Base-by-base conservation (phyloP, 1,140 invertebrate species). In the Drosophila hydei region DNA sequence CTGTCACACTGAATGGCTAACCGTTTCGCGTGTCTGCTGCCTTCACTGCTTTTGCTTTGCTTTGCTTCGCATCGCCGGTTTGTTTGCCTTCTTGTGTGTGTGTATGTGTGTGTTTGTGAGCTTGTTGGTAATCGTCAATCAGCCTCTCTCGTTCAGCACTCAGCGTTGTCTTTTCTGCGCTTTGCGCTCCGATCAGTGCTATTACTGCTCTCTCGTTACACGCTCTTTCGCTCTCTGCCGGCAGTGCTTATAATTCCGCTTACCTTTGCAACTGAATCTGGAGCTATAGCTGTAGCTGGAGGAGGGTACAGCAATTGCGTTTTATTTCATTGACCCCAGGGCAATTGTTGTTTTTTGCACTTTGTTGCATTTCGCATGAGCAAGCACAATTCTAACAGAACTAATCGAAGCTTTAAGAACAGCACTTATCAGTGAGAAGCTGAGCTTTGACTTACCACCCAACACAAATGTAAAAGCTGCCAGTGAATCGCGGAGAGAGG, bases 1-100 rank as follows among this genome's bases (percentile, higher is more conserved):
- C 83, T 63, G 75, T 67, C 83, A 70, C 75, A 84, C 79, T 84
- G 76, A 79, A 51, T 52, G 21, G 33, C 55, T 48, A 56, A 16
- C 42, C 60, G 51, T 16, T 69, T 56, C 30, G 60, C 63, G 42
- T 69, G 50, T 69, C 33, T 51, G 25, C 16, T 33, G 38, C 38
- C 23, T 67, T 72, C 25, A 52, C 45, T 55, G 52, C 33, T 23
- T 40, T 65, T 50, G 63, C 14, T 27, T 55, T 55, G 52, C 19
- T 60, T 30, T 59, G 54, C 54, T 43, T 30, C 40, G 42, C 56
- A 4, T 30, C 27, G 68, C 68, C 68, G 68, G 68, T 58, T 71
- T 71, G 14, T 38, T 69, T 54, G 54, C 54, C 42, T 43, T 43
- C 21, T 11, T 52, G 7, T 14, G 21, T 52, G 27, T 52, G 33